These are phyloP conservation scores for Plodia interpunctella DNA, from an alignment of 1,140 invertebrate species.

Conservation along the genomic window DNA sequence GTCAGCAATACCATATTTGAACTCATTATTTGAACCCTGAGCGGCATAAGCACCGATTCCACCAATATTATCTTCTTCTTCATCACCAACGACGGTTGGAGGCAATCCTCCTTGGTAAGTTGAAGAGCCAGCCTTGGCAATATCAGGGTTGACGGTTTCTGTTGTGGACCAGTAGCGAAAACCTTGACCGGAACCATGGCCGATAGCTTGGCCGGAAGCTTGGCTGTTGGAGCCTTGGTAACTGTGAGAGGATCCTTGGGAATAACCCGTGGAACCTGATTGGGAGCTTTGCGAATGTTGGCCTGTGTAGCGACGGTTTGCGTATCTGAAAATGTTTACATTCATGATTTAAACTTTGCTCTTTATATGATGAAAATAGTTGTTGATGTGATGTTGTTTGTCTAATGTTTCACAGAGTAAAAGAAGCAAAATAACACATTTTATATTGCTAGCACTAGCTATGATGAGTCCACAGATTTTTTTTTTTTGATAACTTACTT, in stretches of 20 bases:
- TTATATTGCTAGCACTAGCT: no score
- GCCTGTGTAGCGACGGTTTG: conserved; percentile 17
- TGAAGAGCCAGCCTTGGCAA: conserved; percentile 63
- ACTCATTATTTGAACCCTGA: conserved; percentile 55
- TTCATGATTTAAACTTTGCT: not conserved
- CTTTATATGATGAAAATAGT: no score
- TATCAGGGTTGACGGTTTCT: conserved; percentile 68
- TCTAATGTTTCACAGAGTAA: no score
- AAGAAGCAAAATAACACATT: no score
- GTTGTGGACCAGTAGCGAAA: conserved; percentile 65
- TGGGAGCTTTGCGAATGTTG: conserved; percentile 17
- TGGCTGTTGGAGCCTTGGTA: conserved; percentile 12
- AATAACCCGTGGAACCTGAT: not conserved
- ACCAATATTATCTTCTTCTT: conserved; percentile 52
- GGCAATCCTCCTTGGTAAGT: conserved; percentile 49
- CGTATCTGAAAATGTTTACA: conserved; percentile 17
- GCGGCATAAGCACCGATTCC: conserved; percentile 59
- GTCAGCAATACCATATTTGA: conserved; percentile 58
- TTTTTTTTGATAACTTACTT: conserved; percentile 29
- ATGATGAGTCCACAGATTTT: no score
- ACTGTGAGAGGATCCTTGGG: conserved; percentile 19
- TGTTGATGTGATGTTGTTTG: no score
- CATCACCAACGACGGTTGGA: conserved; percentile 52
- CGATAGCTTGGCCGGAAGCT: conserved; percentile 24
- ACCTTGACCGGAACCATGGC: conserved; percentile 41